Conservation (phyloP, 2,888 invertebrate genomes). For the Blastobasis lacticolella region DNA sequence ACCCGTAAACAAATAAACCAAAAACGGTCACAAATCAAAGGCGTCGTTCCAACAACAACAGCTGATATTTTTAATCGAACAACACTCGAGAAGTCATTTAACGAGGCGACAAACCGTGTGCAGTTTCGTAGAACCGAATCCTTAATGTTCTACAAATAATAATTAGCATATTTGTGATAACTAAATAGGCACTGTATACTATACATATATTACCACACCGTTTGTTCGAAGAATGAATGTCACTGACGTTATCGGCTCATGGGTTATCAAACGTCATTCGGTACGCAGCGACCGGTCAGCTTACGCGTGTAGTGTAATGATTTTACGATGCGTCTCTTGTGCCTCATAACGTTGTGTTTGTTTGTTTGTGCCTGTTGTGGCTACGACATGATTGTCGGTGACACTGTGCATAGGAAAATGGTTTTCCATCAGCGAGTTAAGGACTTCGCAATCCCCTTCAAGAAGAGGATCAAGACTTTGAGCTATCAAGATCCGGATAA, state of each 20-base stretch:
- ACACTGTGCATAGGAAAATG: slow-evolving; percentile 65
- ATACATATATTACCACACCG: too few relatives aligned
- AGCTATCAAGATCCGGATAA: slow-evolving; percentile 56
- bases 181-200: too few relatives aligned
- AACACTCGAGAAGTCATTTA: too few relatives aligned
- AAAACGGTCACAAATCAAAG: too few relatives aligned
- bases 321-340: slow-evolving; percentile 47
- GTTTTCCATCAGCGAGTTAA: slow-evolving; percentile 65
- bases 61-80: too few relatives aligned
- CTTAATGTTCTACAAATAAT: too few relatives aligned
- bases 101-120: too few relatives aligned
- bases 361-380: slow-evolving; percentile 39
- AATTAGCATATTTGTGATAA: too few relatives aligned
- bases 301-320: slow-evolving; percentile 29
- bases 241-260: slow-evolving; percentile 22
- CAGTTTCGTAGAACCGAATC: too few relatives aligned
- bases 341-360: slow-evolving; percentile 30
- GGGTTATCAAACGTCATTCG: slow-evolving; percentile 40
- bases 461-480: slow-evolving; percentile 54
- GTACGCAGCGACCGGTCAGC: slow-evolving; percentile 14
- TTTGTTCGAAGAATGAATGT: slow-evolving; percentile 19
- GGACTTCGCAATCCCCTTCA: slow-evolving; percentile 64
- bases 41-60: too few relatives aligned
- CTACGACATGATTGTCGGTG: slow-evolving; percentile 62
- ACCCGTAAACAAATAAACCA: too few relatives aligned